These are phyloP conservation scores for Salvelinus alpinus DNA, from an alignment of 2,113 vertebrate genomes.

Conservation along the genomic window DNA sequence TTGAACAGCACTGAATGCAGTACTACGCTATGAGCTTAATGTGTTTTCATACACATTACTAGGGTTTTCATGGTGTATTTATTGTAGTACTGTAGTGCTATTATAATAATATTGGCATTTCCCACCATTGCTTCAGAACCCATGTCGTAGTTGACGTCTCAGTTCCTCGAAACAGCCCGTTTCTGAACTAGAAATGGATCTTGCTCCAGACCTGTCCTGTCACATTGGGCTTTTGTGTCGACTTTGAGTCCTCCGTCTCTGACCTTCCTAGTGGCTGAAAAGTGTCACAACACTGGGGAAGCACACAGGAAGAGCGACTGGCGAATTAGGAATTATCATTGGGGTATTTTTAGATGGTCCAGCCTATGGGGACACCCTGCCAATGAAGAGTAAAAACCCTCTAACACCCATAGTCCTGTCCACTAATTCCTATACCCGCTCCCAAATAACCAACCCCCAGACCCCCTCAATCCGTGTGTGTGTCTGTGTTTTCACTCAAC, in stretches of 20 bases:
- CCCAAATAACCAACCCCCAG: conserved; percentile 51
- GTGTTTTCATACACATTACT: no score
- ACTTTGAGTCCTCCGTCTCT: conserved; percentile 24
- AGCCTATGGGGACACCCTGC: conserved; percentile 43
- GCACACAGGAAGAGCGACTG: conserved; percentile 11
- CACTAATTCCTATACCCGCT: conserved; percentile 39
- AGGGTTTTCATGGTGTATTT: no score
- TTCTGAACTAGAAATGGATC: conserved; percentile 1
- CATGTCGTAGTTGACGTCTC: neutral
- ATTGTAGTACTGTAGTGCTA: no score
- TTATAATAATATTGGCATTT: neutral
- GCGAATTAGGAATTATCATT: conserved; percentile 33
- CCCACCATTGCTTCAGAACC: conserved; percentile 13
- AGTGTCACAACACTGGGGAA: conserved; percentile 35
- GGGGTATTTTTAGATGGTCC: conserved; percentile 48
- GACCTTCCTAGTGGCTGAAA: conserved; percentile 37
- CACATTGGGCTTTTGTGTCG: neutral
- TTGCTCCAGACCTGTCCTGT: conserved; percentile 13
- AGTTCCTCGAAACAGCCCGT: neutral
- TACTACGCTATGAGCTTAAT: no score
- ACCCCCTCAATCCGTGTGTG: conserved; percentile 10
- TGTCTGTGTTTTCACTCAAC: conserved; percentile 9
- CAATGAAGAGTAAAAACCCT: conserved; percentile 45
- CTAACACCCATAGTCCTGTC: conserved; percentile 34
- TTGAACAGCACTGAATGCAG: no score